Evolutionary conservation across 2,113 vertebrate genomes (phyloP), one percentile per base, ranked within the genome.

Genomic region (Charadrius vociferus): DNA sequence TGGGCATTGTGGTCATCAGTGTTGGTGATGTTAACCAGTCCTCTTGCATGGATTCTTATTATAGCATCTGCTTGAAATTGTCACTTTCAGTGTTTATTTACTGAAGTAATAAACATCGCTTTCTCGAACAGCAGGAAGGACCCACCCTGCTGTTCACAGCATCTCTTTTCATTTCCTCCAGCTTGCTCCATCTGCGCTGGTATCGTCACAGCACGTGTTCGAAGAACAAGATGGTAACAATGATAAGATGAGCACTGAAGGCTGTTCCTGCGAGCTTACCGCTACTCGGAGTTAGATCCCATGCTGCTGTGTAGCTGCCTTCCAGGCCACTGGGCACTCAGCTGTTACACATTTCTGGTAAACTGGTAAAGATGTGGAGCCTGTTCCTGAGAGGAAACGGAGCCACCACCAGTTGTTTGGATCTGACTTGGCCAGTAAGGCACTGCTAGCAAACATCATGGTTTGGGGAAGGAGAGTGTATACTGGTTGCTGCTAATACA

Each of bases 291-390:
- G 45, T 6, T 63, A 12, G 43, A 37, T 16, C 72, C 41, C 29
- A 24, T 20, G 26, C 52, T 61, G 72, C 80, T 20, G 22, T 6
- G 16, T 3, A 37, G 29, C 68, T 74, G 36, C 8, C 15, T 56
- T 43, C 15, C 1, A n/a, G 55, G 58, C 39, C 32, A 2, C 52
- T 1, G 0, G 5, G 14, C 10, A 15, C 55, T 70, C 27, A 47
- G 11, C 10, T 58, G 9, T 52, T 43, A 4, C 0, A 1, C 2
- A 0, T 55, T 86, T 34, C 24, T 37, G 32, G 32, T 47, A 17
- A 75, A 43, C 15, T 39, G 16, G 8, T 12, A 20, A 32, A 85
- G 49, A 50, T 73, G 63, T 36, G 8, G 6, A 71, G 22, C 22
- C 4, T 62, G n/a, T 41, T 74, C 10, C 34, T n/a, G 13, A 22